Conservation (phyloP, 35 echinoderm and acorn worm genomes). For the Acanthaster planci region DNA sequence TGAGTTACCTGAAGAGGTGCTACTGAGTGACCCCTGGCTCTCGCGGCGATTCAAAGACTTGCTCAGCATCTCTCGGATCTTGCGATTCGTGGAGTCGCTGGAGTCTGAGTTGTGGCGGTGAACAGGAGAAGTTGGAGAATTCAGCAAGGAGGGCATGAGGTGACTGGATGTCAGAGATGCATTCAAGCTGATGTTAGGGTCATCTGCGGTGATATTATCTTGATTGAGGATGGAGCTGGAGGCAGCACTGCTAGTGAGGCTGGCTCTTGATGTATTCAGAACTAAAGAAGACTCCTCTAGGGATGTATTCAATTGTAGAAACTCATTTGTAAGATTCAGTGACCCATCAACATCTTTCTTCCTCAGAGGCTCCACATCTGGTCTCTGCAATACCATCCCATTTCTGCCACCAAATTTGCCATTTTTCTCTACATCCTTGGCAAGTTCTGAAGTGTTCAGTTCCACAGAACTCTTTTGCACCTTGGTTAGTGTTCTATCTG, state of each 20-base stretch:
- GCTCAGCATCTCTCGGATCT: constrained; percentile 31
- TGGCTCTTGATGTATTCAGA: background rate
- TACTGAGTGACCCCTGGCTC: constrained; percentile 63
- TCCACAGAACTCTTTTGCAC: no score
- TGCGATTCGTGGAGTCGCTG: constrained; percentile 18
- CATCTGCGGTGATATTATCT: background rate
- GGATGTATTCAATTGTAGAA: background rate
- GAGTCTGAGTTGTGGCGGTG: constrained; percentile 3
- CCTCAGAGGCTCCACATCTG: background rate
- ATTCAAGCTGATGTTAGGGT: constrained; percentile 2
- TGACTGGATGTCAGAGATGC: constrained; percentile 12
- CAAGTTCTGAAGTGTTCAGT: no score
- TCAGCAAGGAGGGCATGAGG: background rate
- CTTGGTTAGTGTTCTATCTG: no score
- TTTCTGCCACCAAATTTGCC: no score
- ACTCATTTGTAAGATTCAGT: background rate
- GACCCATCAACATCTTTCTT: background rate
- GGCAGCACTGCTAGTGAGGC: background rate
- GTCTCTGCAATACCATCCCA: no score
- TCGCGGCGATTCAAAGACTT: constrained; percentile 49
- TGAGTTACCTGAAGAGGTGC: constrained; percentile 58
- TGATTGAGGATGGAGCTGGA: background rate
- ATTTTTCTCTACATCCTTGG: no score
- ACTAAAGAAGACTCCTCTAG: background rate
- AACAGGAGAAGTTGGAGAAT: background rate